Base-by-base conservation (phyloP, 2,888 invertebrate genomes). In the Linyphia triangularis region DNA sequence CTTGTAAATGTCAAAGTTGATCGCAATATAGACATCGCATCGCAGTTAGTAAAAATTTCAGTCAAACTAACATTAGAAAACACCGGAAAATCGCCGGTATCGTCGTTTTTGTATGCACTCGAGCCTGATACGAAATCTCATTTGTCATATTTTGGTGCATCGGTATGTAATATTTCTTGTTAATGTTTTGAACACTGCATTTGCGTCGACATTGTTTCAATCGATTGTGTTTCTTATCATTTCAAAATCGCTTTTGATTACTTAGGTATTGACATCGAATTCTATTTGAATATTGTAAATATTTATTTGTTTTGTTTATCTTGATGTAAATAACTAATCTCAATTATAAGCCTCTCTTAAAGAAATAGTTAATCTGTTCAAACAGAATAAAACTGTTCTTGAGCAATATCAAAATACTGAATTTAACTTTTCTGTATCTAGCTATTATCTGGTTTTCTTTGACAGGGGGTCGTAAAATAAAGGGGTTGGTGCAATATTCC, bases 21-120 rank as follows among this genome's bases (percentile, higher is more conserved):
- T 90, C 94, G 97, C 92, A 95, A 95, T 73, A 95, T 99, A 91
- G 98, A 99, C 93, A 93, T 98, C 90, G 95, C 96, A 6, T 96
- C 97, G 7, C 98, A 98, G 93, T 94, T 99, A 88, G 97, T 97
- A 2, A 98, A 97, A 94, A 95, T 97, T 79, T 94, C 95, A 16
- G 94, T 95, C 40, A 96, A 96, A 93, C 94, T 98, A 92, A 96
- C 96, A 91, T 92, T 98, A 91, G 96, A 98, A 93, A 98, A 98
- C 92, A 94, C 94, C 91, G 96, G 96, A 79, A 96, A 96, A 92
- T 94, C 95, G 90, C 93, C 95, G 90, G 95, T 96, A 43, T 95
- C 94, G 90, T 95, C 94, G 91, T 96, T 97, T 92, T 93, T 96
- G 33, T 94, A 96, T 91, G 94, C 95, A 10, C 92, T 97, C 33